These are phyloP conservation scores for Apostichopus californicus DNA, from an alignment of 35 echinoderm and acorn worm genomes.

Conservation along the genomic window DNA sequence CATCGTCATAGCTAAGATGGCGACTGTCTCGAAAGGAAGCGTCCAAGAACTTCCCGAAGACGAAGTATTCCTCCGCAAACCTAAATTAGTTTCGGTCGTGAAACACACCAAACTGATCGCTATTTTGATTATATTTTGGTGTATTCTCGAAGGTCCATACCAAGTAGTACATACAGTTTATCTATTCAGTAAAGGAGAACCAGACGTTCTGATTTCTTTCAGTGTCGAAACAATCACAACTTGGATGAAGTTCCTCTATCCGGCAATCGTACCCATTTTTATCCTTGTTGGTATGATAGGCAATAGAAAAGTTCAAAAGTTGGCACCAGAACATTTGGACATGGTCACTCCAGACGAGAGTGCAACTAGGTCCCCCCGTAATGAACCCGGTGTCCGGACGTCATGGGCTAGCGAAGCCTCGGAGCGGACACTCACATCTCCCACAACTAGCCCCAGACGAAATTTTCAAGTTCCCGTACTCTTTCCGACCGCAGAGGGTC, in stretches of 20 bases:
- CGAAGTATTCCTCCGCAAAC: constrained; percentile 23
- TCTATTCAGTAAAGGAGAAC: constrained; percentile 23
- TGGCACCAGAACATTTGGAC: background rate
- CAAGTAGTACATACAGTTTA: constrained; percentile 42
- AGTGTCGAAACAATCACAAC: constrained; percentile 9
- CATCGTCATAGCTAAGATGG: constrained; percentile 24
- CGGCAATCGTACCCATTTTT: constrained; percentile 8
- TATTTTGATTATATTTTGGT: constrained; percentile 31
- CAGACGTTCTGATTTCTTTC: constrained; percentile 31
- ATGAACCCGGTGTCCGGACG: constrained; percentile 1
- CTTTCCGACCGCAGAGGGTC: constrained; percentile 17
- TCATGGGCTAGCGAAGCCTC: constrained; percentile 48
- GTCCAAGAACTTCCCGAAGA: background rate
- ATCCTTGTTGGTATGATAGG: constrained; percentile 24
- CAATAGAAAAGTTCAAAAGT: background rate
- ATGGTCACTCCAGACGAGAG: background rate
- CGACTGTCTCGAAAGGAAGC: background rate
- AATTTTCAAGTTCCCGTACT: constrained; percentile 5
- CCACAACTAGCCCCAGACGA: background rate
- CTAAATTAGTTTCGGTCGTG: constrained; percentile 13
- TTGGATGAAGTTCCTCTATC: constrained; percentile 42
- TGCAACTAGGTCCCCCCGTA: background rate
- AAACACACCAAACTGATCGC: constrained; percentile 38
- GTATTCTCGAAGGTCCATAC: constrained; percentile 34
- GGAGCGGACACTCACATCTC: background rate